Percentiles rank a stretch among this genome's conserved stretches.
Evolutionary conservation across 2,888 invertebrate genomes (phyloP).

Genomic region (Pseudococcus viburni): DNA sequence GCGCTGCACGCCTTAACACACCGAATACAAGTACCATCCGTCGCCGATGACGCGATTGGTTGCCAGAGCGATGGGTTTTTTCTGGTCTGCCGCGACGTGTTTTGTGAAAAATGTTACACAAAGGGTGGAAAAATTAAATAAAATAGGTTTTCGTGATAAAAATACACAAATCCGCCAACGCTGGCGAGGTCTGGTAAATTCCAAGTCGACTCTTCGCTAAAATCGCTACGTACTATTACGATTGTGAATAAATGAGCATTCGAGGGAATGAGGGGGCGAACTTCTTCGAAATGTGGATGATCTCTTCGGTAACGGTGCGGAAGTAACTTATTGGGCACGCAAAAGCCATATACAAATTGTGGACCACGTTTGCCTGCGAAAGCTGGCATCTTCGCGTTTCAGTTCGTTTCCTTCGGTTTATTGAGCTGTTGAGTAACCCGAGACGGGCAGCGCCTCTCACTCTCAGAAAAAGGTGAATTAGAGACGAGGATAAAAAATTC

Average conservation of each 20-base stretch:
- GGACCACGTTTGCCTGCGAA: neutral
- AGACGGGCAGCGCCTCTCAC: neutral
- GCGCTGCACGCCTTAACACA: neutral
- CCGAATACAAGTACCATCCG: constrained; percentile 11
- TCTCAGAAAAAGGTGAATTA: neutral
- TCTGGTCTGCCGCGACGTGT: constrained; percentile 17
- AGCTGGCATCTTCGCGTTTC: neutral
- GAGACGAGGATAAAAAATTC: constrained; percentile 20
- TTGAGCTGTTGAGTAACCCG: neutral
- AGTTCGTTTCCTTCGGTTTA: neutral
- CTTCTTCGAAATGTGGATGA: neutral
- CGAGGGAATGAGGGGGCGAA: neutral
- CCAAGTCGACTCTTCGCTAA: neutral
- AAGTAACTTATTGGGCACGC: neutral
- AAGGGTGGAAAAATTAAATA: constrained; percentile 53
- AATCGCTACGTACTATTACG: neutral
- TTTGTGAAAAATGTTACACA: constrained; percentile 28
- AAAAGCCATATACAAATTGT: constrained; percentile 1
- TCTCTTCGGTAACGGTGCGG: neutral
- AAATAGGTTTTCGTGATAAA: constrained; percentile 51
- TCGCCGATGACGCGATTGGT: constrained; percentile 23
- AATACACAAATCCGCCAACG: constrained; percentile 33
- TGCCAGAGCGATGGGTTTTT: constrained; percentile 18
- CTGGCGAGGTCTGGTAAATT: neutral
- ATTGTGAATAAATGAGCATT: neutral